Base-by-base conservation (phyloP, 2,113 vertebrate species). In the Sisor rabdophorus region DNA sequence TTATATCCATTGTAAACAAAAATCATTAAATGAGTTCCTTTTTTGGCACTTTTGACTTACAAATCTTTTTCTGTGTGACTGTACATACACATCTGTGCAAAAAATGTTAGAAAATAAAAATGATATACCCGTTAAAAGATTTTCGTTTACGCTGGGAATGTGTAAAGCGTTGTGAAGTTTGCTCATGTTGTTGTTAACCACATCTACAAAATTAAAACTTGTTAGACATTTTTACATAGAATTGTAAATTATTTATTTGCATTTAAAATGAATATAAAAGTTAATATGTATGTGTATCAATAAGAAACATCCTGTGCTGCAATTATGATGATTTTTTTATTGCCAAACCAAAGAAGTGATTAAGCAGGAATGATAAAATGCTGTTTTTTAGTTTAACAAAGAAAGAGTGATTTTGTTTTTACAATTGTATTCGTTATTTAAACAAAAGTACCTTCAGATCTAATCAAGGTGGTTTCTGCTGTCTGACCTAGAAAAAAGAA, bases 401-500 rank as follows among this genome's bases (percentile, higher is more conserved):
- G 17, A 52, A 16, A 52, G 3, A 17, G 17, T 52, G 13, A 10
- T 52, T 52, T 17, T 17, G 1, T 16, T 16, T 52, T 52, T 52
- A 52, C 17, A 15, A 52, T 52, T 16, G 2, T 11, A 4, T 9
- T 9, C 17, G 17, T 20, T 30, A 19, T 19, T 19, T 16, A 32
- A 28, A 8, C 7, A 36, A 22, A n/a, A 11, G 1, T 82, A 82
- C 81, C 81, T 68, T 55, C 28, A 61, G 19, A n/a, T 48, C 4
- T 63, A 11, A n/a, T 36, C n/a, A 28, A 11, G 53, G 52, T 17
- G 2, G 28, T 55, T 48, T 72, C 44, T 17, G 26, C n/a, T 9
- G 2, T 24, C 50, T 72, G 77, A 76, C 80, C 77, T 82, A 50
- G 48, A 20, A 20, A n/a, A 61, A 71, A 48, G 5, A 53, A 5